Percentiles rank a stretch among this genome's conserved stretches.
Conservation (phyloP, 2,797 vertebrate species). For the Serranus cabrilla region DNA sequence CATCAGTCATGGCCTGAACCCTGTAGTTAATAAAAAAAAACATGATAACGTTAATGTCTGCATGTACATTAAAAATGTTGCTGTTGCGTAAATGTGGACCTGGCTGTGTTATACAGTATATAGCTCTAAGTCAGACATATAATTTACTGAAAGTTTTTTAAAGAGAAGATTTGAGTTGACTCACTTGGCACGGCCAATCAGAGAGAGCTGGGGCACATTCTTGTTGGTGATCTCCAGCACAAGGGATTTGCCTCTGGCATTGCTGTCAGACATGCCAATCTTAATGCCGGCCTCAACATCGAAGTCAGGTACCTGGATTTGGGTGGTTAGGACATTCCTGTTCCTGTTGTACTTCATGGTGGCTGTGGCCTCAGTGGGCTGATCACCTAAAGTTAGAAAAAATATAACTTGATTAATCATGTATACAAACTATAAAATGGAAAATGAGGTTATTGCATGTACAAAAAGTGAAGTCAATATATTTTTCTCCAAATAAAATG, state of each 20-base stretch:
- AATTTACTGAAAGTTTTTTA: background rate
- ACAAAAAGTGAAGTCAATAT: background rate
- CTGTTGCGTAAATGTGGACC: background rate
- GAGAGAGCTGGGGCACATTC: conserved; percentile 88
- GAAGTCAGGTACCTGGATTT: conserved; percentile 88
- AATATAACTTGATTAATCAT: conserved; percentile 10
- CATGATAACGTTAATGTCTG: conserved; percentile 4
- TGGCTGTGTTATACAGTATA: background rate
- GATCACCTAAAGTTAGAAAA: conserved; percentile 79
- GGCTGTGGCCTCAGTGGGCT: conserved; percentile 84
- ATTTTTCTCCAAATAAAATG: background rate
- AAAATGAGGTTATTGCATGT: background rate
- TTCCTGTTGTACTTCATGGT: conserved; percentile 90
- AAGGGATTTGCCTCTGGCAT: conserved; percentile 77
- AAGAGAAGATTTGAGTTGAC: conserved; percentile 48
- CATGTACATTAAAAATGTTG: background rate
- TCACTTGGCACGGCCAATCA: conserved; percentile 90
- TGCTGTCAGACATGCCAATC: conserved; percentile 86
- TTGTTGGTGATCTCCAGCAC: conserved; percentile 89
- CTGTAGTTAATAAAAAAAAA: conserved; percentile 73
- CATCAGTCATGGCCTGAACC: conserved; percentile 81
- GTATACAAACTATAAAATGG: background rate
- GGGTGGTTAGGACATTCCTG: conserved; percentile 86
- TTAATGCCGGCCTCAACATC: conserved; percentile 89
- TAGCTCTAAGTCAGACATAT: background rate